Evolutionary conservation across 2,113 vertebrate species (phyloP), one percentile per base, ranked within the genome.

Genomic region (Atherinomorus stipes): DNA sequence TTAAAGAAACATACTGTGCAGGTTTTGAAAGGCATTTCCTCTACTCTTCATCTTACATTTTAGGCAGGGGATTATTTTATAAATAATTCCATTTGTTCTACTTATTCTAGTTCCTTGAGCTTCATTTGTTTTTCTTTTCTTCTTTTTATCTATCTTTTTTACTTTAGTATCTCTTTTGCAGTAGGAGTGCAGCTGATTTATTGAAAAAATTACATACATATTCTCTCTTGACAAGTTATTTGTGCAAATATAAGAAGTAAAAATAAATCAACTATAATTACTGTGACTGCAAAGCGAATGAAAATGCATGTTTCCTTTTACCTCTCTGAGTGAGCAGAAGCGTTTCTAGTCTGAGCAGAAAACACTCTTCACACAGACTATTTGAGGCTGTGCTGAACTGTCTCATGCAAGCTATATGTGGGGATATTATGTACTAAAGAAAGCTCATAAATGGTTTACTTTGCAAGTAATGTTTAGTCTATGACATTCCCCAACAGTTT

Each of bases 391-490:
- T 38, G 18, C n/a, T 34, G 6, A 66, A 47, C 28, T 25, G 11
- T 44, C 1, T 1, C 26, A 65, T 40, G 7, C 16, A 21, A n/a
- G 23, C 4, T 57, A 57, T 34, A 34, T 21, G 11, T 45, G 34
- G 37, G 38, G 40, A 73, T 49, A n/a, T 26, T 34, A 21, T 61
- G n/a, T 8, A 51, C 22, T 44, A 58, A 34, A 15, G 15, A 25
- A 28, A 71, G 25, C 11, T 74, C 19, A 62, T 47, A 18, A 34
- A 34, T 34, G 31, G 16, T 71, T 70, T 49, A 13, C 37, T 64
- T 61, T 57, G 16, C 10, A 2, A 47, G 11, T 47, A 64, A 51
- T 56, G 11, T 47, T 57, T 50, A 50, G 21, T 38, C 49, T 26
- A 15, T 26, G n/a, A 3, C 31, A 64, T 74, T 22, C 51, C 53